These are phyloP conservation scores for Pelmatolapia mariae DNA, from an alignment of 2,113 vertebrate species.

Conservation along the genomic window DNA sequence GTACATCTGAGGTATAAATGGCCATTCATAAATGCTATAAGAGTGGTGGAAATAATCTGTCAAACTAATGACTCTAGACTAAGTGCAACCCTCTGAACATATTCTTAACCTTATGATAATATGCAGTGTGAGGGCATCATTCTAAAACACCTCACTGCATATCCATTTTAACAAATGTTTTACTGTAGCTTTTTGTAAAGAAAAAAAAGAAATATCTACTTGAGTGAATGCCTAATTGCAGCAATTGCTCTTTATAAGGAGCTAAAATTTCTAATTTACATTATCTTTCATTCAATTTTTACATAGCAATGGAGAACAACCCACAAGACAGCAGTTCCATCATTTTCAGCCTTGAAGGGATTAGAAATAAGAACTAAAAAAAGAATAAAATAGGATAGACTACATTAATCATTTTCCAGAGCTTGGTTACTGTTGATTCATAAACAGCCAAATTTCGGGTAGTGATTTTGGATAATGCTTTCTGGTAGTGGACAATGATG, in stretches of 20 bases:
- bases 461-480: neutral
- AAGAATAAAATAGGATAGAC: neutral
- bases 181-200: neutral
- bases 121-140: neutral
- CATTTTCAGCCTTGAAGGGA: neutral
- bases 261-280: neutral
- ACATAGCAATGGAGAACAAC: neutral
- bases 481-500: neutral
- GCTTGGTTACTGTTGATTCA: neutral
- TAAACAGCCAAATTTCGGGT: neutral
- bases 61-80: neutral
- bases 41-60: neutral
- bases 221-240: neutral
- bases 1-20: neutral
- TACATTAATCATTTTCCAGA: neutral
- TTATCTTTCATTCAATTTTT: neutral
- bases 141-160: neutral
- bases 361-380: neutral
- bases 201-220: neutral
- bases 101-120: neutral
- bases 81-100: neutral
- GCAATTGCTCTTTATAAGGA: neutral
- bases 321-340: neutral
- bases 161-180: neutral
- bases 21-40: neutral